phyloP scores from a whole-genome alignment of 2,113 vertebrate genomes.

The Nanger granti region DNA sequence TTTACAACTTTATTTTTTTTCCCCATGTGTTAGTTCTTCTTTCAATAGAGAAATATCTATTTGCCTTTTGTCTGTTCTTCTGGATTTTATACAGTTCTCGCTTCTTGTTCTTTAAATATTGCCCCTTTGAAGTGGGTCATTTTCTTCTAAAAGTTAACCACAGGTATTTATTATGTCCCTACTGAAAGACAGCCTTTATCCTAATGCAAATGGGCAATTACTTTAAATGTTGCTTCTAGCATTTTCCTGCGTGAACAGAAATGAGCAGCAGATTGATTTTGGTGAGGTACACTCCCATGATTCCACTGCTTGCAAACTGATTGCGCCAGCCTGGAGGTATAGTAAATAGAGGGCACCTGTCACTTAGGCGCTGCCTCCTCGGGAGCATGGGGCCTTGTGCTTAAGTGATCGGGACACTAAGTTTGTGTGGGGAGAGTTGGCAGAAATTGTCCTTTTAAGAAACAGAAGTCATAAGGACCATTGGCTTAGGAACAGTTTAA shows the following conservation, averaged over 20 bases:
- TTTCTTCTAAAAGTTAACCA: constrained; percentile 41
- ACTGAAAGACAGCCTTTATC: constrained; percentile 29
- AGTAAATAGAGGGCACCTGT: constrained; percentile 30
- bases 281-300: constrained; percentile 52
- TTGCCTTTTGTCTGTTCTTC: background rate
- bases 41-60: constrained; percentile 12
- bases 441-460: background rate
- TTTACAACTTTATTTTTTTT: constrained; percentile 16
- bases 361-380: background rate
- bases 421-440: background rate
- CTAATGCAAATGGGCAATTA: constrained; percentile 36
- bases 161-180: constrained; percentile 16
- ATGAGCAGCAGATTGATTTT: constrained; percentile 63
- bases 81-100: background rate
- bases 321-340: constrained; percentile 41
- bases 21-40: background rate
- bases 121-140: constrained; percentile 20
- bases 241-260: constrained; percentile 59
- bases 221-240: constrained; percentile 61
- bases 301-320: constrained; percentile 55
- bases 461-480: background rate
- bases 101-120: constrained; percentile 32
- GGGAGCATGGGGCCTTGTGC: background rate
- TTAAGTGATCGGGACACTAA: background rate
- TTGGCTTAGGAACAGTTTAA: background rate